phyloP scores from a whole-genome alignment of 2,888 invertebrate genomes.

The Heliconius charithonia region DNA sequence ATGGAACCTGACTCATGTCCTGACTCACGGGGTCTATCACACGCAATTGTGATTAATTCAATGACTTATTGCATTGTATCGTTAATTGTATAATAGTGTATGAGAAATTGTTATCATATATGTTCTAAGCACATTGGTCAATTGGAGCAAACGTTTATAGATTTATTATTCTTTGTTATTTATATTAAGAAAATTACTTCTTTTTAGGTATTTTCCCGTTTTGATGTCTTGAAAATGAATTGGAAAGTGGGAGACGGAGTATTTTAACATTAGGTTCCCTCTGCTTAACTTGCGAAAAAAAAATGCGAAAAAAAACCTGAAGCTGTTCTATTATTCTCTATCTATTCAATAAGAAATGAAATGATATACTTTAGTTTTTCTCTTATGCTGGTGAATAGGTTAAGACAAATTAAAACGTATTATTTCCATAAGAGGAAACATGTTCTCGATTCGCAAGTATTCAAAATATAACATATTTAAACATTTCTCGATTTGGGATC shows the following conservation, averaged over 20 bases:
- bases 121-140: constrained; percentile 28
- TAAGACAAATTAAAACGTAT: neutral
- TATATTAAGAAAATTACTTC: neutral
- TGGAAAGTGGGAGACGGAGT: no score
- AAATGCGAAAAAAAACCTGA: neutral
- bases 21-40: constrained; percentile 61
- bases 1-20: constrained; percentile 52
- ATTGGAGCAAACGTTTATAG: neutral
- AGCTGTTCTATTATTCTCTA: neutral
- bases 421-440: neutral
- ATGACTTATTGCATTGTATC: constrained; percentile 57
- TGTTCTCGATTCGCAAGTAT: neutral
- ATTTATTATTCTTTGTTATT: neutral
- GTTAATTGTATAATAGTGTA: constrained; percentile 42
- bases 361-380: neutral
- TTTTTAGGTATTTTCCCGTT: no score
- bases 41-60: constrained; percentile 61
- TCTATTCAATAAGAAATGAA: neutral
- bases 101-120: constrained; percentile 30
- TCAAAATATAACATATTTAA: neutral
- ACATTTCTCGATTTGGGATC: no score
- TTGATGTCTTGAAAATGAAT: neutral
- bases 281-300: neutral
- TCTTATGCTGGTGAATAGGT: neutral
- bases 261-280: neutral